Evolutionary conservation across 30 jellyfish, hydroid and myxozoan genomes (phyloP), one percentile per base, ranked within the genome.

Genomic region (Catostylus mosaicus): DNA sequence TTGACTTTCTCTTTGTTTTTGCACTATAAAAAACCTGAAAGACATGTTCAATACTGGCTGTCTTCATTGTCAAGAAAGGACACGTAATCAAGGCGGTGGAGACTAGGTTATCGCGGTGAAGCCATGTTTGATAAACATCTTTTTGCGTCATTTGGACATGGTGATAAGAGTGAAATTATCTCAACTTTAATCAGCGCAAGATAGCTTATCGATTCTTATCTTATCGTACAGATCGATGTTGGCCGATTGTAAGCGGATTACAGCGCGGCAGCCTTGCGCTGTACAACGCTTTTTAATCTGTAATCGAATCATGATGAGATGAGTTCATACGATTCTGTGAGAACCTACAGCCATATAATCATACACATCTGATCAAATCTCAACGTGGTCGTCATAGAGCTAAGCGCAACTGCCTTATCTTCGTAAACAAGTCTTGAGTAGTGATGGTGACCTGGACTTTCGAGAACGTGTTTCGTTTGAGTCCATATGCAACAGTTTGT

Each of bases 191-290:
- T 80, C 83, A 26, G 26, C 32, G 76, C 37, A 30, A 31, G 90
- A 80, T 63, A 80, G 69, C 73, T 80, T 80, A 80, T 80, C 90
- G 70, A 22, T 20, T 78, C 78, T 78, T 80, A 80, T 80, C 90
- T 68, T 34, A 80, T 80, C 90, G 72, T 27, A 37, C 70, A 27
- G 81, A 64, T 78, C 80, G 89, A 78, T 62, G 60, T 78, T 78
- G 73, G 80, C 89, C 75, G 77, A 76, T 57, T 43, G 66, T 57
- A 76, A 76, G 87, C 78, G 77, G 87, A 76, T 76, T 32, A 76
- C 36, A 57, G 62, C 48, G 87, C 87, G 87, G 80, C 73, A 33
- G 73, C 79, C 73, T 61, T 38, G 81, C 36, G 16, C 81, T 62
- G 89, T 56, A 11, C 72, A 62, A 50, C 23, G 29, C 59, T 30